These are phyloP conservation scores for Alethe diademata DNA, from an alignment of 2,113 vertebrate genomes.

Conservation along the genomic window DNA sequence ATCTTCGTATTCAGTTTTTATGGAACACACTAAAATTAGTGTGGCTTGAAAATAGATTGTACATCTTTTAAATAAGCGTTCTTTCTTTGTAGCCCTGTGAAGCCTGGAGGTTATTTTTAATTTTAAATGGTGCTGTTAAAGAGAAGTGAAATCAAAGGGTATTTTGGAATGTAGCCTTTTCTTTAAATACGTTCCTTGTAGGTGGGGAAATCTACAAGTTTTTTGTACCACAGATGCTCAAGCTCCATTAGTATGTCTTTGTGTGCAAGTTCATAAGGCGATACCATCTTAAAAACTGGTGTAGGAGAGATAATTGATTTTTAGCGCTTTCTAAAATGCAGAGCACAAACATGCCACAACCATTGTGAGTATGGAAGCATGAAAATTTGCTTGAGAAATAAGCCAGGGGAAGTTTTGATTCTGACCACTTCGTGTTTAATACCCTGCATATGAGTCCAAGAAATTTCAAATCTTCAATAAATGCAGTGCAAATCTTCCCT, in stretches of 20 bases:
- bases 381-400: background rate
- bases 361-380: background rate
- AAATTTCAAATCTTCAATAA: background rate
- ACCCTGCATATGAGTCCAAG: background rate
- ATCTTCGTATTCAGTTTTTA: background rate
- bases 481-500: background rate
- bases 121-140: constrained; percentile 40
- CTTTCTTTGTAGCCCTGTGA: background rate
- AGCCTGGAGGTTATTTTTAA: constrained; percentile 40
- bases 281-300: background rate
- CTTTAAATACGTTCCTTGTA: constrained; percentile 29
- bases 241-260: background rate
- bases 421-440: background rate
- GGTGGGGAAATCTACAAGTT: background rate
- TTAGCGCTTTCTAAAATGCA: background rate
- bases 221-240: background rate
- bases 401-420: background rate
- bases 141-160: constrained; percentile 39
- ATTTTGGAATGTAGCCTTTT: constrained; percentile 21
- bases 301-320: background rate
- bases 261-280: background rate
- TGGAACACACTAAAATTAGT: background rate
- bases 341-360: background rate
- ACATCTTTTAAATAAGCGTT: background rate
- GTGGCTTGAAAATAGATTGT: background rate